Evolutionary conservation across 2,113 vertebrate genomes (phyloP), one percentile per base, ranked within the genome.

Genomic region (Telmatochromis brichardi): DNA sequence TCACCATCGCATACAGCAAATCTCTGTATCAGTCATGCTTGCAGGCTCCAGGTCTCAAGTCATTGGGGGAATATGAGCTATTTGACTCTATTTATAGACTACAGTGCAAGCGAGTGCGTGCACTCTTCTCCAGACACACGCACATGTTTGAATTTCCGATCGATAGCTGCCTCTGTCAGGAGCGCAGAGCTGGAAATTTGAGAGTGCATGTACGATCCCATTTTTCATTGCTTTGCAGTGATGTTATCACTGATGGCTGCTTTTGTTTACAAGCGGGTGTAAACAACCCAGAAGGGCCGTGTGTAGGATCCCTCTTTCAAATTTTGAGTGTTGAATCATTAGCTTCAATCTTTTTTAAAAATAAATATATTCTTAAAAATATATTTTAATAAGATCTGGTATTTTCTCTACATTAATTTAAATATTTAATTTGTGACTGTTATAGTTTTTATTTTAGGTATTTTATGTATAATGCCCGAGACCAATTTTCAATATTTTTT

Each of bases 51-150:
- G 28, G 45, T 51, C 84, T 51, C 78, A 54, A 14, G 79, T 42
- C 89, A 85, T 33, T 11, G 40, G n/a, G 73, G 35, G 31, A 33
- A 89, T 33, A 88, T 87, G 76, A 79, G 58, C 80, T 82, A 71
- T 87, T 55, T 13, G 53, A 58, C 26, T 58, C 82, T 92, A 91
- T 91, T 86, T 86, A 91, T 92, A 91, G 86, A 87, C 13, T 5
- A 4, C 71, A 50, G 15, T 71, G 47, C 23, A 81, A 5, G 14
- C 17, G n/a, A 78, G 12, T 9, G 14, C 14, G 8, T 60, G 57
- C 57, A 31, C 26, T 60, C 26, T 17, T 73, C 68, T 58, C 23
- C 47, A 28, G 23, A 7, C 40, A 28, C 89, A 63, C 57, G 40
- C 54, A 81, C 80, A 86, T 80, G 50, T 17, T 21, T 37, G 1